Evolutionary conservation across 1,140 invertebrate genomes (phyloP).

Genomic region (Magallana gigas): DNA sequence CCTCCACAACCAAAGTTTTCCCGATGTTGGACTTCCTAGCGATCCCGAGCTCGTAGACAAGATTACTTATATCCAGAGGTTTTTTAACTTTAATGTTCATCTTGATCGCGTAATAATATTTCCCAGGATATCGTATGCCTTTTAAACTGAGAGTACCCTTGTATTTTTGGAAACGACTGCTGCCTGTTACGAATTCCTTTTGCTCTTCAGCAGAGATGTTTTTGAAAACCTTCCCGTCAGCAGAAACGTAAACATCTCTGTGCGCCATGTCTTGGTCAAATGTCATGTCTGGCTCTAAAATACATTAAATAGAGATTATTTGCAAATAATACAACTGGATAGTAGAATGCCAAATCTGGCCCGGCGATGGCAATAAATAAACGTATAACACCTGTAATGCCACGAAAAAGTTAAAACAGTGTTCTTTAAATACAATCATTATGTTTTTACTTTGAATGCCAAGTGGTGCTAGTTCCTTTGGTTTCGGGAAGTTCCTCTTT

Average conservation of each 20-base stretch:
- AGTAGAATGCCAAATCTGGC: too few species aligned
- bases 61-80: constrained; percentile 53
- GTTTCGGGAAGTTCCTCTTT: too few species aligned
- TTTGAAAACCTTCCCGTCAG: constrained; percentile 52
- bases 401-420: too few species aligned
- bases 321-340: rapidly evolving
- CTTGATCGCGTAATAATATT: constrained; percentile 52
- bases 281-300: constrained; percentile 43
- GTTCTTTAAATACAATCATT: too few species aligned
- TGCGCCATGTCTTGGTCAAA: constrained; percentile 51
- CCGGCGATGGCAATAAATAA: too few species aligned
- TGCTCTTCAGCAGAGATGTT: constrained; percentile 36
- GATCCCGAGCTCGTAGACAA: constrained; percentile 56
- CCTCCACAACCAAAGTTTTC: constrained; percentile 49
- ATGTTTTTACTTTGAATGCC: too few species aligned
- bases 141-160: constrained; percentile 42
- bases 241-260: constrained; percentile 51
- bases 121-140: constrained; percentile 38
- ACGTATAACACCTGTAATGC: too few species aligned
- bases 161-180: constrained; percentile 48
- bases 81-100: constrained; percentile 37
- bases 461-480: too few species aligned
- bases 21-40: constrained; percentile 43
- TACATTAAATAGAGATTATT: too few species aligned
- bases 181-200: not conserved